Base-by-base conservation (phyloP, 1,140 invertebrate species). In the Ceratitis capitata region DNA sequence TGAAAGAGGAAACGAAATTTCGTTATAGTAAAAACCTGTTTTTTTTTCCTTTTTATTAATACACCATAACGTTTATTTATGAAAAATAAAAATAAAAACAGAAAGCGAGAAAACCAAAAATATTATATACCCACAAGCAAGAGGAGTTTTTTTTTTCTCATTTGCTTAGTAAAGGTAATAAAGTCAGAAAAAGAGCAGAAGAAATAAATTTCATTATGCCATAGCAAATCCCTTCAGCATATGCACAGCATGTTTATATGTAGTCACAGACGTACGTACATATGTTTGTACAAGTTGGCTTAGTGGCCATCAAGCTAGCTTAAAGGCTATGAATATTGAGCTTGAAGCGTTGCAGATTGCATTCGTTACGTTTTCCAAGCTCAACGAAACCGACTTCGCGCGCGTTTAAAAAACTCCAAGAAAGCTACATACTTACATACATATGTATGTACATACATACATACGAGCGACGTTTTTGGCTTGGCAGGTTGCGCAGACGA, bases 271-370 rank as follows among this genome's bases (percentile, higher is more conserved):
- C 51, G 23, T 23, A 56, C 1, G 23, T 3, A 6, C 5, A 56
- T 56, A 56, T 23, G 3, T 56, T 7, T 23, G n/a, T 56, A 56
- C 51, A 49, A 49, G 42, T n/a, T 23, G 39, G 39, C n/a, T 78
- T 42, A 78, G 39, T 23, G n/a, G 23, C 69, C 35, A 78, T 78
- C 69, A 78, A 78, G 39, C 69, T 39, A n/a, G 39, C 69, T 47
- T 42, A 78, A 26, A 78, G 16, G 69, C 69, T 47, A n/a, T 45
- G 39, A 45, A 26, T 45, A 42, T 83, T 87, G 88, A 86, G 88
- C 89, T 88, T 85, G 85, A 87, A 90, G 89, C 89, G 88, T 90
- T 89, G 89, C 89, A 88, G 88, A 90, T 90, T 90, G 89, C 89
- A 90, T 90, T 90, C 89, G 89, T 85, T 87, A 83, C 82, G 82